Percentiles rank a stretch among this genome's conserved stretches.
Conservation (phyloP, 1,140 invertebrate species). For the Xylocopa sonorina region DNA sequence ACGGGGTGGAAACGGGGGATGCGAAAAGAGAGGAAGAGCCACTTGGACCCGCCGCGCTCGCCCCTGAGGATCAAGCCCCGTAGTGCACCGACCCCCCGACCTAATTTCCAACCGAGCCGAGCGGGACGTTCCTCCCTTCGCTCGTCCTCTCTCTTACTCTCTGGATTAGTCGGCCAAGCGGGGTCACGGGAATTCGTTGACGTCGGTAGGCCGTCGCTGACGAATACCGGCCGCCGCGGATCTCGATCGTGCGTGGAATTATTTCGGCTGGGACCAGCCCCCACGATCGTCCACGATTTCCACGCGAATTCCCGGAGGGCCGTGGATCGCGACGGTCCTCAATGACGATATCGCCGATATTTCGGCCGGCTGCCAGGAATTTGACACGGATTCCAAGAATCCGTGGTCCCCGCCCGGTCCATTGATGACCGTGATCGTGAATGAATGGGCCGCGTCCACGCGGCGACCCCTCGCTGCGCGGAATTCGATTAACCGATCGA, state of each 20-base stretch:
- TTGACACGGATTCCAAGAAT: constrained; percentile 53
- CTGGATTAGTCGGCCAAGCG: constrained; percentile 47
- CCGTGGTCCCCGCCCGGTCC: constrained; percentile 4
- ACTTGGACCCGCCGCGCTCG: constrained; percentile 7
- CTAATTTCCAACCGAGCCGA: constrained; percentile 60
- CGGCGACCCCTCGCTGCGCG: background rate
- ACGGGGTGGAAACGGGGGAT: background rate
- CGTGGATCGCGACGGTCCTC: background rate
- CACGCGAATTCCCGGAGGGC: constrained; percentile 31
- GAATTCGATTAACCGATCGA: constrained; percentile 47
- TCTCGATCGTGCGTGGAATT: constrained; percentile 37
- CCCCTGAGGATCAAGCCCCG: constrained; percentile 37
- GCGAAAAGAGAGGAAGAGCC: background rate
- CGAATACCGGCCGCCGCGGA: constrained; percentile 10
- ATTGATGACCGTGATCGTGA: constrained; percentile 44
- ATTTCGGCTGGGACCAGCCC: constrained; percentile 14
- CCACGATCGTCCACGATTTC: too few species aligned
- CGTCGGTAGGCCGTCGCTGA: constrained; percentile 1
- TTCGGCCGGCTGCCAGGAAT: constrained; percentile 31
- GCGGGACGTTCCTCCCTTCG: constrained; percentile 34
- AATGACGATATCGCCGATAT: constrained; percentile 35
- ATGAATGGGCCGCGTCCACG: constrained; percentile 3
- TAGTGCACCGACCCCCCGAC: constrained; percentile 65
- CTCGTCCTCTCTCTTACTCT: background rate
- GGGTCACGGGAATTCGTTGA: constrained; percentile 35